phyloP scores from a whole-genome alignment of 1,140 invertebrate genomes.

The Philopotamus ludificatus region DNA sequence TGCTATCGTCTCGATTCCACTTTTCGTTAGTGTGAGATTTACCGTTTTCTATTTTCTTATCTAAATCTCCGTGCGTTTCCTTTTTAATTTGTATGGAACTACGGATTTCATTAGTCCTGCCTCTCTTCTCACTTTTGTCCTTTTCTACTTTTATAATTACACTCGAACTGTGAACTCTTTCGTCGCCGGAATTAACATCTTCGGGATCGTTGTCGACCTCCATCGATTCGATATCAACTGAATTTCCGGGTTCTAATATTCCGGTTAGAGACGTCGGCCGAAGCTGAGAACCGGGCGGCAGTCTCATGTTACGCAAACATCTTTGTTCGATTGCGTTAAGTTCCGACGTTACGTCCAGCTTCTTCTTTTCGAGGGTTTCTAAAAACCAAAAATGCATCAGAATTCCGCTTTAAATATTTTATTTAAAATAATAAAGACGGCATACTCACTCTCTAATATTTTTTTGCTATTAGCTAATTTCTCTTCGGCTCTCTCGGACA shows the following conservation, averaged over 20 bases:
- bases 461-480: constrained; percentile 54
- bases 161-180: neutral
- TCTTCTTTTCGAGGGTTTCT: constrained; percentile 55
- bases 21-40: neutral
- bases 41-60: constrained; percentile 14
- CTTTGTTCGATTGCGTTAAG: constrained; percentile 50
- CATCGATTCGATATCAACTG: neutral
- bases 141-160: constrained; percentile 6
- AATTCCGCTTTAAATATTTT: constrained; percentile 2
- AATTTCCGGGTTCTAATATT: neutral
- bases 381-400: constrained; percentile 38
- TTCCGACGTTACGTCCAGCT: constrained; percentile 48
- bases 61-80: neutral
- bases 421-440: neutral
- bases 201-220: neutral
- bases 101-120: neutral
- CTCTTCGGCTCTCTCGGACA: constrained; percentile 56
- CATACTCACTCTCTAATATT: constrained; percentile 57
- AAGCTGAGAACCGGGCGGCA: constrained; percentile 26
- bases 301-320: constrained; percentile 42
- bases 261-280: constrained; percentile 15
- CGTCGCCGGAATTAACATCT: neutral
- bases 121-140: constrained; percentile 4
- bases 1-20: constrained; percentile 16
- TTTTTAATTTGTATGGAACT: constrained; percentile 3